Evolutionary conservation across 1,140 invertebrate genomes (phyloP), one percentile per base, ranked within the genome.

Genomic region (Nasonia longicornis): DNA sequence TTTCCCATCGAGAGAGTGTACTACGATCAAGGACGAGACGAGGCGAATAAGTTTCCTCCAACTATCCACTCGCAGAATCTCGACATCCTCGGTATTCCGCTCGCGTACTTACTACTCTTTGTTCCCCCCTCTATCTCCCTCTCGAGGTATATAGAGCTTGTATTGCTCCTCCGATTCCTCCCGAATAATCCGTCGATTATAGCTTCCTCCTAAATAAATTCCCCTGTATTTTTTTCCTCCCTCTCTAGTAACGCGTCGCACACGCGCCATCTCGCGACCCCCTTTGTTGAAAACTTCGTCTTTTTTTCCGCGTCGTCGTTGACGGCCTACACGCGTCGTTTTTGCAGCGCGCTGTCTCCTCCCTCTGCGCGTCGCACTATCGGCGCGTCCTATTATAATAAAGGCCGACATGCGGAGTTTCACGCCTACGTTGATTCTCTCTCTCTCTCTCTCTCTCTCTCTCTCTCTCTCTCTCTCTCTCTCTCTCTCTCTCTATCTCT

Each of bases 21-120:
- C 10, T 26, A 11, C 66, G 64, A 81, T 76, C 73, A 75, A 69
- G 64, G 64, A 29, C 64, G 35, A 22, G 75, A 48, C 22, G 16
- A 48, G 69, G 7, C 52, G 70, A 42, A 26, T 48, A 72, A 75
- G 73, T 75, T 75, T 75, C 73, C 26, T 58, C 26, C 26, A 58
- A 75, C 73, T 75, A 75, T 75, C 73, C 73, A 75, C n/a, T 63
- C 73, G 29, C 16, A 75, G 73, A 58, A 58, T 75, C 74, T 76
- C 74, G 35, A 38, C 58, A 22, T 76, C 66, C 74, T 58, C 2
- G 48, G 48, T 52, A 52, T 52, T 58, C 52, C 52, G 3, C 20
- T 58, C 52, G 52, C 52, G 52, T n/a, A 58, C 52, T 58, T 58
- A 7, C 58, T 35, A 52, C 48, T 66, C 29, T 31, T 16, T 52